Conservation (phyloP, 2,113 vertebrate species). For the Passerina amoena region DNA sequence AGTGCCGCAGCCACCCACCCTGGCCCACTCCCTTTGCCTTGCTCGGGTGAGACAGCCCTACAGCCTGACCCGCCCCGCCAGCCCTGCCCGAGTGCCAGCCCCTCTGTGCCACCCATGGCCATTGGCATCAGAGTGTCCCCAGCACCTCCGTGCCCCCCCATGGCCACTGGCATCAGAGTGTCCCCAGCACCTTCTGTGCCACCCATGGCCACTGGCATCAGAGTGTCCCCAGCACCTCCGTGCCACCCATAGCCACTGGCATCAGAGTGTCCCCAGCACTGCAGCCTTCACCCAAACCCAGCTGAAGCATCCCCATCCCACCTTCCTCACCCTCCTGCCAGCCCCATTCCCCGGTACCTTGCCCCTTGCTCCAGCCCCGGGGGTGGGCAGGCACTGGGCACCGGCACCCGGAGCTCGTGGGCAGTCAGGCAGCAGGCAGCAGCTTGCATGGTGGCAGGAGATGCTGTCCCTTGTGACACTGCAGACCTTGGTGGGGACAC, state of each 20-base stretch:
- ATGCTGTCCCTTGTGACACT: background rate
- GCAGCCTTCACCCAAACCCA: background rate
- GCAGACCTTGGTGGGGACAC: background rate
- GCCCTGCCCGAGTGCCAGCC: background rate
- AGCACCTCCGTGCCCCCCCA: background rate
- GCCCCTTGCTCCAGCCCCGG: background rate
- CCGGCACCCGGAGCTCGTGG: background rate
- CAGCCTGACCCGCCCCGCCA: accelerated
- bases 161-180: accelerated
- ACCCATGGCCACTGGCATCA: accelerated
- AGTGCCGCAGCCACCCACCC: accelerated
- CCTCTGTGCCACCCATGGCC: background rate
- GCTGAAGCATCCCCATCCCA: background rate
- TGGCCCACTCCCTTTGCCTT: background rate
- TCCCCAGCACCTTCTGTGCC: background rate
- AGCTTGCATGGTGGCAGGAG: background rate
- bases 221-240: background rate
- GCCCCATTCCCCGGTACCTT: constrained; percentile 21
- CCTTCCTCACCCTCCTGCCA: accelerated
- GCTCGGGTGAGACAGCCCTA: background rate
- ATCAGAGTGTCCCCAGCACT: background rate
- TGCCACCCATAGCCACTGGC: accelerated
- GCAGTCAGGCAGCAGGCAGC: background rate
- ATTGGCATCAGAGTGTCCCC: background rate
- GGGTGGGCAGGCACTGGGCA: background rate